Evolutionary conservation across 2,888 invertebrate species (phyloP).

Genomic region (Crepidodera aurea): DNA sequence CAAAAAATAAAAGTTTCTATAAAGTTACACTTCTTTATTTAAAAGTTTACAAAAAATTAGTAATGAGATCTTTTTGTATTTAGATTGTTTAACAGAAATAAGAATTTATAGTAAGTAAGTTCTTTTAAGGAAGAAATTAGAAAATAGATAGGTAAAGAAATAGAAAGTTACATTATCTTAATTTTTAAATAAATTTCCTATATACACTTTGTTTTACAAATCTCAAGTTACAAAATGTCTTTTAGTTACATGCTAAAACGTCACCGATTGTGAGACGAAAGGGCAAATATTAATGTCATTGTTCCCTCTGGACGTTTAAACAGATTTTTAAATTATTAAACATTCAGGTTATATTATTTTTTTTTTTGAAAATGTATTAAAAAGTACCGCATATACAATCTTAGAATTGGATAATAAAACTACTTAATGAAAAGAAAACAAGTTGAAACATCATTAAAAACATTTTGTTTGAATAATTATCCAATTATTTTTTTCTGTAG

Average conservation of each 20-base stretch:
- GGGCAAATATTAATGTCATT: neutral
- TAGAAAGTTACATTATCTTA: slow-evolving; percentile 1
- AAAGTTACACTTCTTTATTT: slow-evolving; percentile 26
- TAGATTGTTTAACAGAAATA: slow-evolving; percentile 6
- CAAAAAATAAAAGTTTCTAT: too few species aligned
- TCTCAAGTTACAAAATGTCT: slow-evolving; percentile 49
- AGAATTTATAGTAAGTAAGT: slow-evolving; percentile 12
- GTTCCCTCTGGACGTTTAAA: neutral
- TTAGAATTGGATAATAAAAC: neutral
- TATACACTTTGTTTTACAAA: slow-evolving; percentile 50
- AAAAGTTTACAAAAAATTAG: slow-evolving; percentile 28
- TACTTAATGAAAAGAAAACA: too few species aligned
- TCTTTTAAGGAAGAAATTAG: neutral
- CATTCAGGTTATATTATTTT: neutral
- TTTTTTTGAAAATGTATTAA: too few species aligned
- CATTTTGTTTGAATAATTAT: too few species aligned
- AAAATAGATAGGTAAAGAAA: slow-evolving; percentile 9
- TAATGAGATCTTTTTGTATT: slow-evolving; percentile 18
- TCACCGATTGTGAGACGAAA: slow-evolving; percentile 15
- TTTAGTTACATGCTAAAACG: slow-evolving; percentile 38
- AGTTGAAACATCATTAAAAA: too few species aligned
- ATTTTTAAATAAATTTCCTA: slow-evolving; percentile 37
- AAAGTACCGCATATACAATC: too few species aligned
- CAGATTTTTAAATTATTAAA: too few species aligned
- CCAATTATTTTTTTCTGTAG: too few species aligned